phyloP scores from a whole-genome alignment of 2,797 vertebrate species.

The Sebastes hubbsi region DNA sequence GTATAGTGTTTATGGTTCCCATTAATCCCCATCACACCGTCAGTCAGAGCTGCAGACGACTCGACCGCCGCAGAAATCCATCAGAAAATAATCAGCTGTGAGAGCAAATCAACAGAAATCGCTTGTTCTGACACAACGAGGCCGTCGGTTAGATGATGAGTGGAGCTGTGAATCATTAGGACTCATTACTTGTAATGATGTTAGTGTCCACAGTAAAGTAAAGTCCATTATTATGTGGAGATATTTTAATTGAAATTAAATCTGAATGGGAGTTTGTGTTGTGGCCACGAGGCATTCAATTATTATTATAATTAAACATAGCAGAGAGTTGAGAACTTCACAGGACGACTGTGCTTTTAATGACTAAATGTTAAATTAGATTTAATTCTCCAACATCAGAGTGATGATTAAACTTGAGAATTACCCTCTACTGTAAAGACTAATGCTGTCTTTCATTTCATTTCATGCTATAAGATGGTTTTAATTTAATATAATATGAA shows the following conservation, averaged over 20 bases:
- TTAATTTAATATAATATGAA: too few relatives aligned
- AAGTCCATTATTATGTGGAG: not conserved
- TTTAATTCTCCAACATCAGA: not conserved
- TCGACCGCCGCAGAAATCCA: not conserved
- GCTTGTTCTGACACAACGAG: not conserved
- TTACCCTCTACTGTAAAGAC: too few relatives aligned
- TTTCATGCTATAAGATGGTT: not conserved
- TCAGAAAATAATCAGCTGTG: slow-evolving; percentile 5
- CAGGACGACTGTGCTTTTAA: not conserved
- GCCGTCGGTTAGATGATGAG: not conserved
- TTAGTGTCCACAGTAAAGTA: not conserved
- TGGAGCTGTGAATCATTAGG: not conserved
- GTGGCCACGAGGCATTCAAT: not conserved
- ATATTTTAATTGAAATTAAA: not conserved
- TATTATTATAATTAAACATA: not conserved
- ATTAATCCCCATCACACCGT: not conserved
- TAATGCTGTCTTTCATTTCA: not conserved
- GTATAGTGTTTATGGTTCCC: too few relatives aligned
- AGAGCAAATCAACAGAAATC: slow-evolving; percentile 6
- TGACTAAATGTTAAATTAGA: not conserved
- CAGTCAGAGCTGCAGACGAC: not conserved
- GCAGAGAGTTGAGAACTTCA: not conserved
- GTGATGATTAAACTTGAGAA: not conserved
- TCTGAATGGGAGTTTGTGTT: not conserved
- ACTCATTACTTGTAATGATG: not conserved